Evolutionary conservation across 2,113 vertebrate genomes (phyloP).

Genomic region (Tauraco erythrolophus): DNA sequence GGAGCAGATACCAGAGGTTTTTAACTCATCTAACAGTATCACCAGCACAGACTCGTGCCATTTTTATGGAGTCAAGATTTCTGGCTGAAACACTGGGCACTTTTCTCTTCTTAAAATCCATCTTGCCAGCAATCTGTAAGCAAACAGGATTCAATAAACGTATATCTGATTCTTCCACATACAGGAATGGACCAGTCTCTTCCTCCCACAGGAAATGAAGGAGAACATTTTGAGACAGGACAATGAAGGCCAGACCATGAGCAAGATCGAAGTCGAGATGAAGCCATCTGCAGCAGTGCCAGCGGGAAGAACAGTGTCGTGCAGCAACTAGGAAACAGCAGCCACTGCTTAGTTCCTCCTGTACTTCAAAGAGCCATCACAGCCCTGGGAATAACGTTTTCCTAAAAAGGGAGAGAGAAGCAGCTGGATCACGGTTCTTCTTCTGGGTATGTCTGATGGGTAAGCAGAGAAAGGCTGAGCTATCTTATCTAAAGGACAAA

Average conservation of each 20-base stretch:
- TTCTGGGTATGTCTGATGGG: background rate
- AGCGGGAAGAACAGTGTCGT: fast-evolving
- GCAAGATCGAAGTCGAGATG: background rate
- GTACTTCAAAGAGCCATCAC: background rate
- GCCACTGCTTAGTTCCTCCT: background rate
- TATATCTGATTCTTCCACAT: slow-evolving; percentile 3
- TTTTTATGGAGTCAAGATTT: background rate
- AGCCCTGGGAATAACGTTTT: background rate
- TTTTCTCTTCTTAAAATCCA: background rate
- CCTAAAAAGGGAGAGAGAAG: background rate
- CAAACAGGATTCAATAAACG: slow-evolving; percentile 18
- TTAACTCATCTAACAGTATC: background rate
- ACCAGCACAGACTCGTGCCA: background rate
- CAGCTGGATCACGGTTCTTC: background rate
- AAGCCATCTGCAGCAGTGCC: background rate
- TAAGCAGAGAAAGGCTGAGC: background rate
- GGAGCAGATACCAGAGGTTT: background rate
- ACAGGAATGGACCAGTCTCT: background rate
- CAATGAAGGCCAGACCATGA: background rate
- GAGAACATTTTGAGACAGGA: background rate
- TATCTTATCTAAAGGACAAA: background rate
- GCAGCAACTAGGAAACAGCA: background rate
- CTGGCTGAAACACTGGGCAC: background rate
- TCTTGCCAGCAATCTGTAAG: background rate
- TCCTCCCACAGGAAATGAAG: slow-evolving; percentile 51